Conservation (phyloP, 1,140 invertebrate genomes). For the Nomia melanderi region DNA sequence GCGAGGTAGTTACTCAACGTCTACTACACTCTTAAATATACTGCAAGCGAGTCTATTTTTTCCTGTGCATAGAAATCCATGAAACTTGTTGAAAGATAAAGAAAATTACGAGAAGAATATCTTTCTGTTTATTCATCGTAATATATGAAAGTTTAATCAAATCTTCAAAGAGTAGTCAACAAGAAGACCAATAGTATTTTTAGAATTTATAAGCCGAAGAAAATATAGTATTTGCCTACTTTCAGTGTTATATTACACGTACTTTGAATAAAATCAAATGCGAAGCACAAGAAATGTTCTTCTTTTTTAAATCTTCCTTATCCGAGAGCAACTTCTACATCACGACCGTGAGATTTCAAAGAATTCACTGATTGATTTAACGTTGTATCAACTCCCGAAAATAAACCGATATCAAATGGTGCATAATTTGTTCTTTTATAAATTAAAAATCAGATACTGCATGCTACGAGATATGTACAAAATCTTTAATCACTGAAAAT, state of each 20-base stretch:
- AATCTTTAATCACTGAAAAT: not conserved
- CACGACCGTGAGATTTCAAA: not conserved
- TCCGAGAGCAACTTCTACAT: not conserved
- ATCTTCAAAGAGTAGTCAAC: not conserved
- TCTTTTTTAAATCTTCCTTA: not conserved
- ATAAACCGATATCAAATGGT: too few species aligned
- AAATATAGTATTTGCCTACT: not conserved
- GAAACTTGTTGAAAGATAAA: not conserved
- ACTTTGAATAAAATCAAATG: not conserved
- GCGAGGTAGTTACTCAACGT: slow-evolving; percentile 62
- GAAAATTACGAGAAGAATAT: not conserved
- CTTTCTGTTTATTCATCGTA: not conserved
- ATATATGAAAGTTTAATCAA: too few species aligned
- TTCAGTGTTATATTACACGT: not conserved
- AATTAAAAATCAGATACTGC: not conserved
- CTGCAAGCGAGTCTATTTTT: slow-evolving; percentile 38
- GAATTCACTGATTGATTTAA: not conserved
- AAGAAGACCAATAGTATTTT: not conserved
- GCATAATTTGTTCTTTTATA: too few species aligned
- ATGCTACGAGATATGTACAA: not conserved
- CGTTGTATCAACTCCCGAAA: not conserved
- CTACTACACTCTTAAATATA: slow-evolving; percentile 36
- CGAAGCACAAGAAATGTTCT: not conserved
- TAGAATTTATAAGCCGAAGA: not conserved
- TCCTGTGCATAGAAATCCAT: slow-evolving; percentile 7